A percentile compares a stretch with the other conserved stretches of the same genome.
Conservation (phyloP, 2,797 vertebrate species). For the Hyperoplus lanceolatus region DNA sequence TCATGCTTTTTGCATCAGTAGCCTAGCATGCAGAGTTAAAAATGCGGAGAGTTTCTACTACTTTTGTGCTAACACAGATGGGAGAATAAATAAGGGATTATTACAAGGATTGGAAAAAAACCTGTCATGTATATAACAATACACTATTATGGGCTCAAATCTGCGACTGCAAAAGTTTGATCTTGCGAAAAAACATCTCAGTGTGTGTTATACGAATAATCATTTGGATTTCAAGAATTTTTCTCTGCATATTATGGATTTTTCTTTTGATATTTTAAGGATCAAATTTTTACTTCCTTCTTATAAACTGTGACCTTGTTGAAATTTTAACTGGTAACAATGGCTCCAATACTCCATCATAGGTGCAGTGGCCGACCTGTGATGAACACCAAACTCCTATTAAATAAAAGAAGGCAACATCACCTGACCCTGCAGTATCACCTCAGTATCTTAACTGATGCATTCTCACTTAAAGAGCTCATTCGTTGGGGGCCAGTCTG, state of each 20-base stretch:
- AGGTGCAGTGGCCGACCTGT: not conserved
- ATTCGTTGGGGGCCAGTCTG: not conserved
- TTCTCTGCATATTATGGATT: too few species aligned
- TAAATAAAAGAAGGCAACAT: not conserved
- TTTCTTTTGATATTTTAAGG: too few species aligned
- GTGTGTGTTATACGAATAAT: not conserved
- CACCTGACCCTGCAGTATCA: not conserved
- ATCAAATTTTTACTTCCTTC: too few species aligned
- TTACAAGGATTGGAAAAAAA: not conserved
- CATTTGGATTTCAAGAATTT: too few species aligned
- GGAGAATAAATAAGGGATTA: not conserved
- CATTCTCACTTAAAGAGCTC: not conserved
- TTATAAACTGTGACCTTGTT: too few species aligned
- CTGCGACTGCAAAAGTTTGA: too few species aligned
- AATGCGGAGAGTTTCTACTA: not conserved
- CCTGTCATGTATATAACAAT: not conserved
- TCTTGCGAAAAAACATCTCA: not conserved
- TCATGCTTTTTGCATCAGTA: slow-evolving; percentile 10
- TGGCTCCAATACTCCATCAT: too few species aligned
- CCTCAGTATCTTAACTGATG: not conserved
- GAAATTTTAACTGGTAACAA: too few species aligned
- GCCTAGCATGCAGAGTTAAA: slow-evolving; percentile 11
- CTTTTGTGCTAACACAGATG: not conserved
- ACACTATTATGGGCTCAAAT: not conserved
- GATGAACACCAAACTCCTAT: too few species aligned